phyloP scores from a whole-genome alignment of 2,797 vertebrate species.

The Danio tinwini region DNA sequence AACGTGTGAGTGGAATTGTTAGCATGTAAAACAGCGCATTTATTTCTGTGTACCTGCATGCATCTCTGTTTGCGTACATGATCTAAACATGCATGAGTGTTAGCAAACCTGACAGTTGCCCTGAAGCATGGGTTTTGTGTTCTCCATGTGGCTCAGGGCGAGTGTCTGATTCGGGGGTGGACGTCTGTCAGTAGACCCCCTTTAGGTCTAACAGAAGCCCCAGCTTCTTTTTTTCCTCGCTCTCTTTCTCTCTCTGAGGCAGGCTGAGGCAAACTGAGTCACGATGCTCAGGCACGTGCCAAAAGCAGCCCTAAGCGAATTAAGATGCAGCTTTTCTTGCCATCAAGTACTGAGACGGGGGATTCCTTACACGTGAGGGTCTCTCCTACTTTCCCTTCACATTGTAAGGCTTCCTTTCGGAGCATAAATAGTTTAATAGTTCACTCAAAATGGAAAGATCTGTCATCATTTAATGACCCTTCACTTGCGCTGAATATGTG shows the following conservation, averaged over 20 bases:
- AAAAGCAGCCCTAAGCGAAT: constrained; percentile 67
- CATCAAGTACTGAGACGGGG: constrained; percentile 56
- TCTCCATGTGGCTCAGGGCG: not conserved
- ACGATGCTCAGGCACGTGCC: constrained; percentile 73
- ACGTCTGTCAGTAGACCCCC: constrained; percentile 37
- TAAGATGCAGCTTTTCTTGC: constrained; percentile 62
- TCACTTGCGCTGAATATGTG: no score
- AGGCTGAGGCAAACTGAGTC: constrained; percentile 63
- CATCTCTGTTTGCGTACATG: constrained; percentile 2
- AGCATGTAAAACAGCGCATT: not conserved
- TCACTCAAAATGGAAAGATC: no score
- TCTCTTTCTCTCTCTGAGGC: constrained; percentile 33
- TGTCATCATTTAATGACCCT: no score
- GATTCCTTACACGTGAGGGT: constrained; percentile 48
- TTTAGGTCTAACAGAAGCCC: not conserved
- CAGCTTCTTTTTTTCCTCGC: not conserved
- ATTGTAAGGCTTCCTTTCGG: constrained; percentile 42
- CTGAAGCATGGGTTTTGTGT: constrained; percentile 1
- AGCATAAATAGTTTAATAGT: not conserved
- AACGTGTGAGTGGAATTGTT: constrained; percentile 32
- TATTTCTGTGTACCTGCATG: not conserved
- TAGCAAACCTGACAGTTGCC: constrained; percentile 24
- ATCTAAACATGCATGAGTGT: constrained; percentile 21
- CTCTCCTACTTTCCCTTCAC: constrained; percentile 34
- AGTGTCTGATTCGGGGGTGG: constrained; percentile 23